phyloP scores from a whole-genome alignment of 1,140 invertebrate genomes.

The Druon quercuslanigerum region DNA sequence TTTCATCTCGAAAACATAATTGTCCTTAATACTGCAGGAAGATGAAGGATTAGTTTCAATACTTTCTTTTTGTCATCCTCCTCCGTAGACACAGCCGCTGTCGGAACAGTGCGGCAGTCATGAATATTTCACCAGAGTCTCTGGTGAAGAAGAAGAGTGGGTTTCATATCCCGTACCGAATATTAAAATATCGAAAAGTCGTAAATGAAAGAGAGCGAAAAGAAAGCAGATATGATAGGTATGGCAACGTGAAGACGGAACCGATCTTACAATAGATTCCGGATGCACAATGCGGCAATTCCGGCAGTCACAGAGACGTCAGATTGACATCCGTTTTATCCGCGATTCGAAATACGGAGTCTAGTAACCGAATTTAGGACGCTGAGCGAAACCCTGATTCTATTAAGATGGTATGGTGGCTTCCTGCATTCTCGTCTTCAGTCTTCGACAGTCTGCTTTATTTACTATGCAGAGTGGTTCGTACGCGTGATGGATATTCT shows the following conservation, averaged over 20 bases:
- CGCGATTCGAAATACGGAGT: no score
- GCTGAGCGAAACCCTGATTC: conserved; percentile 57
- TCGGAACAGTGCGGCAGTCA: conserved; percentile 36
- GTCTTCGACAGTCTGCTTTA: conserved; percentile 41
- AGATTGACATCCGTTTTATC: no score
- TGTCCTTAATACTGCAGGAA: not conserved
- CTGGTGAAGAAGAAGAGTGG: conserved; percentile 28
- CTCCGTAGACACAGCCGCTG: not conserved
- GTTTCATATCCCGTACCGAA: conserved; percentile 54
- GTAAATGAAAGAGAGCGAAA: conserved; percentile 47
- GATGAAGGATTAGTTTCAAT: conserved; percentile 32
- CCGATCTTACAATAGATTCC: no score
- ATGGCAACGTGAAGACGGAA: no score
- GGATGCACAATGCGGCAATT: no score
- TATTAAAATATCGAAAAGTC: conserved; percentile 64
- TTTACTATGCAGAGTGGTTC: conserved; percentile 49
- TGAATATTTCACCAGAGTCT: conserved; percentile 55
- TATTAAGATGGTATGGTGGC: conserved; percentile 58
- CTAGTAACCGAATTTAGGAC: conserved; percentile 39
- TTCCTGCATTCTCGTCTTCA: conserved; percentile 34
- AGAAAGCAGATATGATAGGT: no score
- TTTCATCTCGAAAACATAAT: no score
- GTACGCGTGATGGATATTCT: conserved; percentile 48
- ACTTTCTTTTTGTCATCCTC: conserved; percentile 32
- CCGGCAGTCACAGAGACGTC: no score